Conservation (phyloP, 2,888 invertebrate genomes). For the Acronicta psi region DNA sequence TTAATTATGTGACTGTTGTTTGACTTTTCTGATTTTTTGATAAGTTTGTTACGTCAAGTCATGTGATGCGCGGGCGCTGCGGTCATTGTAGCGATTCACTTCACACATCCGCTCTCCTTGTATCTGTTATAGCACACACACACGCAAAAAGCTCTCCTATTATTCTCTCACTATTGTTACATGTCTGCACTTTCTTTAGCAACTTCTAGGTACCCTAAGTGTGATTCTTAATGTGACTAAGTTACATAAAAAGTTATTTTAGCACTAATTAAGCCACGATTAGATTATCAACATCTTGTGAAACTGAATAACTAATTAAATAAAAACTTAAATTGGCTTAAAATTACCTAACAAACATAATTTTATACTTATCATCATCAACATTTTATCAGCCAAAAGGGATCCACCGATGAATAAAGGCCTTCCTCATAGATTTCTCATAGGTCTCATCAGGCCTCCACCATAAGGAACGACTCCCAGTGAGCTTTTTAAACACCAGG, state of each 20-base stretch:
- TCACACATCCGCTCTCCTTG: slow-evolving; percentile 22
- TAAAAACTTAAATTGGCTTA: slow-evolving; percentile 16
- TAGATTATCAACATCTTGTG: slow-evolving; percentile 30
- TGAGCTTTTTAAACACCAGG: too few relatives aligned
- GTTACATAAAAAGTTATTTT: slow-evolving; percentile 27
- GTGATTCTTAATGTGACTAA: background rate
- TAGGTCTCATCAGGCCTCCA: too few relatives aligned
- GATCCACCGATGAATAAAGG: too few relatives aligned
- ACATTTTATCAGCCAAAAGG: too few relatives aligned
- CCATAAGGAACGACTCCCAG: too few relatives aligned
- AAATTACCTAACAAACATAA: too few relatives aligned
- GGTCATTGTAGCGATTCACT: slow-evolving; percentile 15
- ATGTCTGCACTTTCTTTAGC: slow-evolving; percentile 22
- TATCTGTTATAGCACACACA: background rate
- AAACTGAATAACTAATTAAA: slow-evolving; percentile 29
- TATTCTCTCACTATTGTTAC: slow-evolving; percentile 19
- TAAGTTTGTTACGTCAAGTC: slow-evolving; percentile 34
- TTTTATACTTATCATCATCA: too few relatives aligned
- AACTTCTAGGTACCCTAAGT: background rate
- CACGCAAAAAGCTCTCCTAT: slow-evolving; percentile 15
- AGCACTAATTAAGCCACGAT: slow-evolving; percentile 30
- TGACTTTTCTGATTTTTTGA: too few relatives aligned
- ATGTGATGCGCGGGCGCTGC: slow-evolving; percentile 16
- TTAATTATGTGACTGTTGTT: too few relatives aligned
- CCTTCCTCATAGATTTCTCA: too few relatives aligned